phyloP scores from a whole-genome alignment of 2,113 vertebrate genomes.

The Cepphus grylle region DNA sequence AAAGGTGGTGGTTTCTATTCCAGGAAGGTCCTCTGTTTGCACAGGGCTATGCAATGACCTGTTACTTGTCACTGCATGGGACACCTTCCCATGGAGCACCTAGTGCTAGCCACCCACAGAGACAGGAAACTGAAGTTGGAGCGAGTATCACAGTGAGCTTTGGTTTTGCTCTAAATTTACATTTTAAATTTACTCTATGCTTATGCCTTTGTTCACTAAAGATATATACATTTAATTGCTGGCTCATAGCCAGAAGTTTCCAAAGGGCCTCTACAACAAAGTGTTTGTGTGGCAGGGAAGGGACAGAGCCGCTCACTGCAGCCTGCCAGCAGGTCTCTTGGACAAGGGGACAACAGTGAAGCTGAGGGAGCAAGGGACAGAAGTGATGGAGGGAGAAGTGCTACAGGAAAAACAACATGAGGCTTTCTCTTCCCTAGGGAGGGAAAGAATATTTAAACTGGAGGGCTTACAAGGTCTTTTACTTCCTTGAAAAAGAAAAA shows the following conservation, averaged over 20 bases:
- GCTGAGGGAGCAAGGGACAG: background rate
- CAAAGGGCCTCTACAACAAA: background rate
- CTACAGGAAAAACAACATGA: background rate
- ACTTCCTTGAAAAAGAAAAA: background rate
- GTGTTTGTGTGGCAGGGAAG: background rate
- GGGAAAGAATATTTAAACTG: background rate
- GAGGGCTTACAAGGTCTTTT: background rate
- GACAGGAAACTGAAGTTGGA: background rate
- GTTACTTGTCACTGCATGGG: background rate
- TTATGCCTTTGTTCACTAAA: background rate
- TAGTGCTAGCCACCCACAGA: background rate
- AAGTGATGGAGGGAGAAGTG: background rate
- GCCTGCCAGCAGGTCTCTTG: background rate
- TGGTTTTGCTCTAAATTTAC: background rate
- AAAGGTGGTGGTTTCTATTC: background rate
- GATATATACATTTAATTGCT: background rate
- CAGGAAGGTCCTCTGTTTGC: background rate
- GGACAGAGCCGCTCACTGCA: fast-evolving
- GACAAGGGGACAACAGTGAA: background rate
- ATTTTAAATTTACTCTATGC: background rate
- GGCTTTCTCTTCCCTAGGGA: background rate
- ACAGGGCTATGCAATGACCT: background rate
- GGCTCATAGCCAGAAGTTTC: background rate
- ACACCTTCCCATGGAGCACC: background rate
- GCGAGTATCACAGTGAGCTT: background rate